Evolutionary conservation across 2,797 vertebrate genomes (phyloP).

Genomic region (Macropodus opercularis): DNA sequence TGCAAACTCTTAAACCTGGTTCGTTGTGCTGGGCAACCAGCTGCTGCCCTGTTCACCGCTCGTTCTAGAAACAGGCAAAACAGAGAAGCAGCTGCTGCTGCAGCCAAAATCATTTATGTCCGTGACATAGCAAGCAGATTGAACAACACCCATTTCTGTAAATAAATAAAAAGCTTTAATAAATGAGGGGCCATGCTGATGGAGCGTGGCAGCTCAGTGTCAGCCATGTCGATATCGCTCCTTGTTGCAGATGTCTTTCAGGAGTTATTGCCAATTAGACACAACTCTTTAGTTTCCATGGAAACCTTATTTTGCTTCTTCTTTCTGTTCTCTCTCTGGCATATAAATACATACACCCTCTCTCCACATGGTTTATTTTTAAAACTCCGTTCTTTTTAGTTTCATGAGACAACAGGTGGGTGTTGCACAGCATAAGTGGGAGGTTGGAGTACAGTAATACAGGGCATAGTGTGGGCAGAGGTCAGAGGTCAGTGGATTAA

Average conservation of each 20-base stretch:
- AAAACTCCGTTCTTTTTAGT: slow-evolving; percentile 53
- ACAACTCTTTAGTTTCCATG: slow-evolving; percentile 80
- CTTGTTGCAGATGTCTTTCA: slow-evolving; percentile 59
- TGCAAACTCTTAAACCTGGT: too few species aligned
- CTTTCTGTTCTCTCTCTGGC: slow-evolving; percentile 42
- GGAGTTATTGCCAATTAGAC: slow-evolving; percentile 67
- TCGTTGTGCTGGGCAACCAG: too few species aligned
- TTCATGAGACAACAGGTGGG: slow-evolving; percentile 66
- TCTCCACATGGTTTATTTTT: slow-evolving; percentile 62
- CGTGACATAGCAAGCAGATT: slow-evolving; percentile 16
- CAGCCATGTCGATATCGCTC: slow-evolving; percentile 10
- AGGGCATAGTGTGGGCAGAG: slow-evolving; percentile 37
- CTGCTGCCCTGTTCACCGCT: slow-evolving; percentile 16
- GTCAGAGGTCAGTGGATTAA: slow-evolving; percentile 46
- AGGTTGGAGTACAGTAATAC: slow-evolving; percentile 17
- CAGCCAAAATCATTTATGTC: slow-evolving; percentile 12
- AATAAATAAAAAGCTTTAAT: slow-evolving; percentile 26
- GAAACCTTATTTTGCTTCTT: slow-evolving; percentile 65
- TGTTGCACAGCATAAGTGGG: slow-evolving; percentile 28
- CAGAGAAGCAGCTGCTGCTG: neutral
- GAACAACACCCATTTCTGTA: slow-evolving; percentile 10
- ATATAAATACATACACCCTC: slow-evolving; percentile 42
- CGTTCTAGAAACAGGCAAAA: slow-evolving; percentile 28
- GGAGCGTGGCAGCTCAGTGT: neutral
- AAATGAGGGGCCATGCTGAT: slow-evolving; percentile 18